Conservation (phyloP, 2,888 invertebrate genomes). For the Bhutanitis thaidina region DNA sequence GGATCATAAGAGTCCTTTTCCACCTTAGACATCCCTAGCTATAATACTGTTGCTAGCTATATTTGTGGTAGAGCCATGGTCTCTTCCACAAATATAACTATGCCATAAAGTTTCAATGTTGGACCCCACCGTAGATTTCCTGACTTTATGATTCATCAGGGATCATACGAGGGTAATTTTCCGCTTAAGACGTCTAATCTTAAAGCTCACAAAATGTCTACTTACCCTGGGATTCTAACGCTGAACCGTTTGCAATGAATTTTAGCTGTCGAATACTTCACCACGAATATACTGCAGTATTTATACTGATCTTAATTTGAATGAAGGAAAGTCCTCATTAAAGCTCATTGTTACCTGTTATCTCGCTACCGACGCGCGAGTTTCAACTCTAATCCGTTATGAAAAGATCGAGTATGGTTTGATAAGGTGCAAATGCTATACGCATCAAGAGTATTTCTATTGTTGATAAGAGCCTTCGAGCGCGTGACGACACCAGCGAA, state of each 20-base stretch:
- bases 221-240: constrained; percentile 25
- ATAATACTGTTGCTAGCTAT: no score
- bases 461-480: constrained; percentile 2
- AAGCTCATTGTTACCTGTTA: constrained; percentile 14
- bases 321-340: constrained; percentile 37
- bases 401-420: constrained; percentile 7
- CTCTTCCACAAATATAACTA: no score
- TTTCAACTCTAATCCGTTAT: constrained; percentile 4
- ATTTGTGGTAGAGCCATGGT: no score
- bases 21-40: no score
- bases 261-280: constrained; percentile 44
- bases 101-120: no score
- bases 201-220: no score
- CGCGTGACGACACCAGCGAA: not conserved
- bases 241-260: constrained; percentile 30
- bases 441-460: not conserved
- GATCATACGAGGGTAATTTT: no score
- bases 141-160: no score
- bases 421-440: not conserved
- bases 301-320: constrained; percentile 48
- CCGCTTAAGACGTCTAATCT: no score
- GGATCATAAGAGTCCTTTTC: no score
- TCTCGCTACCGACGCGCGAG: not conserved
- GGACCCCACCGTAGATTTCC: no score
- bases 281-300: constrained; percentile 41